Base-by-base conservation (phyloP, 2,888 invertebrate species). In the Biston stratarius region DNA sequence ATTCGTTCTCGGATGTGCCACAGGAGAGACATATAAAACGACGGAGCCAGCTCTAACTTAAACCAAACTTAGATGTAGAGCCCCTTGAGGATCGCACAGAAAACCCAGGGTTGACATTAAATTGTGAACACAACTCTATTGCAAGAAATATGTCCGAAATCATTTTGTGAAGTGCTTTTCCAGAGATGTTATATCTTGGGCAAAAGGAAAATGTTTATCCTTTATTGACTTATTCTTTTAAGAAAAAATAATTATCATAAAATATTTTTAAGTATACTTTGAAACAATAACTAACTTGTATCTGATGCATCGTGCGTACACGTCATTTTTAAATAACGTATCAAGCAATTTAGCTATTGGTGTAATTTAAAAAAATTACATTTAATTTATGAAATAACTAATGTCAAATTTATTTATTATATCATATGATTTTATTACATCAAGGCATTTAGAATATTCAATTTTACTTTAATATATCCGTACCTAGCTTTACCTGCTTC, bases 11-110 rank as follows among this genome's bases (percentile, higher is more conserved):
- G 71, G 77, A 85, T 86, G 85, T 81, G 86, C 81, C 89, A 78
- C 88, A 56, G 66, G 89, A 87, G 90, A 80, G 81, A 80, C 85
- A 86, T 87, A 83, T 79, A 85, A 77, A 75, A 82, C 78, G 83
- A 78, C 83, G 77, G 73, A 81, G 82, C 79, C 80, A 79, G 79
- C 83, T 83, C 85, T 87, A 90, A 88, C 83, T 87, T 90, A 86
- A 87, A 85, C 80, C 83, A 88, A 89, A 88, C 85, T 84, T 88
- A 87, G 85, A 86, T 86, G 85, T 85, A 89, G 82, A 81, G 87
- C 81, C 89, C 81, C 87, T 55, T 15, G 83, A 79, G 87, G 78
- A 70, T 77, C 71, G 69, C 80, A 67, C 75, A 77, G 84, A 82
- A 83, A 84, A 79, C 84, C 87, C 84, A 74, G 77, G 77, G 80